phyloP scores from a whole-genome alignment of 1,140 invertebrate species.

The Cryptotermes secundus region DNA sequence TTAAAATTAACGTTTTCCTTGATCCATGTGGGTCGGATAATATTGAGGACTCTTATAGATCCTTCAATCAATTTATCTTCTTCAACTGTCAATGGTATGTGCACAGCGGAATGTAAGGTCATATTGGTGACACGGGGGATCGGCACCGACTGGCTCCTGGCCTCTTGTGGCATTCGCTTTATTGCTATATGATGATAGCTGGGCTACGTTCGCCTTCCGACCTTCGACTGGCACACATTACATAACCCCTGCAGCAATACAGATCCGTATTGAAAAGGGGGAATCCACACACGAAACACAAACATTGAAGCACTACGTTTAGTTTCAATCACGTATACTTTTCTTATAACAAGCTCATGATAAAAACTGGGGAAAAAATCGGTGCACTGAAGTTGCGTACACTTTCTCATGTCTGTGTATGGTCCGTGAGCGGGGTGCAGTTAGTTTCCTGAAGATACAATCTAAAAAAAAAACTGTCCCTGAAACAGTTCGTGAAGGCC shows the following conservation, averaged over 20 bases:
- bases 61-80: slow-evolving; percentile 25
- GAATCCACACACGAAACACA: no score
- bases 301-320: no score
- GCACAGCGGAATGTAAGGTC: not conserved
- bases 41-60: not conserved
- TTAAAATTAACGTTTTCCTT: slow-evolving; percentile 29
- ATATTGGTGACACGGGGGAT: not conserved
- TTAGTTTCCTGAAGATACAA: no score
- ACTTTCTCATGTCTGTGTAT: no score
- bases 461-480: no score
- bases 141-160: not conserved
- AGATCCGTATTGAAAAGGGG: no score
- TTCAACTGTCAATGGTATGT: slow-evolving; percentile 1
- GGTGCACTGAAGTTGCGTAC: no score
- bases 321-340: no score
- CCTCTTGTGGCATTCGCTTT: not conserved
- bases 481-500: no score
- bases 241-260: not conserved
- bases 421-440: no score
- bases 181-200: not conserved
- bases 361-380: no score
- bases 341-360: no score
- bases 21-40: slow-evolving; percentile 22
- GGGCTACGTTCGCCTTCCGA: not conserved
- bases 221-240: not conserved